Percentiles rank a stretch among this genome's conserved stretches.
These are phyloP conservation scores for Corella eumyota DNA, from an alignment of 23 tunicate genomes.

Conservation along the genomic window DNA sequence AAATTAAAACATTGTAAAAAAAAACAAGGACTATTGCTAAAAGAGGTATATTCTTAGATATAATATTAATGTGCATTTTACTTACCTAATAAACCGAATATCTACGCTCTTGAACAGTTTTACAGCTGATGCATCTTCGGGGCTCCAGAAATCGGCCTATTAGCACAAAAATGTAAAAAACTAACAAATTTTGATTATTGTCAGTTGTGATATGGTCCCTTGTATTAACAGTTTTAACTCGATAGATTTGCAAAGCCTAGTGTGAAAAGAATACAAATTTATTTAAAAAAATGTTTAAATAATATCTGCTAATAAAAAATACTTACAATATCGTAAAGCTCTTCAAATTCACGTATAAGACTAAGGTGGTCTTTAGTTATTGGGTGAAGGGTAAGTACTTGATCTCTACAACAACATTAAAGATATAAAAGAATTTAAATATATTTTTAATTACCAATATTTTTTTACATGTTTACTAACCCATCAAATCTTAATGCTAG, in stretches of 20 bases:
- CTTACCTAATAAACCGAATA: slow-evolving; percentile 49
- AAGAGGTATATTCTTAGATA: too few species aligned
- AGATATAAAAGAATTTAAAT: not conserved
- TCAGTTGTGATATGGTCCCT: too few species aligned
- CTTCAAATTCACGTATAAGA: slow-evolving; percentile 24
- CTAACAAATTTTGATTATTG: too few species aligned
- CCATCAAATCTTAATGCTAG: too few species aligned
- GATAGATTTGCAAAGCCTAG: too few species aligned
- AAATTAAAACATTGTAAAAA: too few species aligned
- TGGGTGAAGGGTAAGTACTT: slow-evolving; percentile 56
- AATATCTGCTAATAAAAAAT: too few species aligned
- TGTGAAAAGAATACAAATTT: not conserved
- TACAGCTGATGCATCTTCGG: slow-evolving; percentile 27
- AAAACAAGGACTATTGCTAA: too few species aligned
- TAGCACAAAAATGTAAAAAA: too few species aligned
- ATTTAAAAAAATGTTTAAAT: not conserved
- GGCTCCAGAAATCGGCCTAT: slow-evolving; percentile 72
- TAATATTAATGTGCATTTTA: not conserved
- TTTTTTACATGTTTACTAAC: too few species aligned
- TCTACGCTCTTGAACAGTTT: slow-evolving; percentile 18
- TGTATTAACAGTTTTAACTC: too few species aligned
- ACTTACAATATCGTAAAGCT: slow-evolving; percentile 12
- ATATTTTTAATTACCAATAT: too few species aligned
- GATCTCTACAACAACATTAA: slow-evolving; percentile 38
- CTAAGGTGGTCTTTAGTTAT: slow-evolving; percentile 32